Base-by-base conservation (phyloP, 2,888 invertebrate genomes). In the Augochlorella aurata region DNA sequence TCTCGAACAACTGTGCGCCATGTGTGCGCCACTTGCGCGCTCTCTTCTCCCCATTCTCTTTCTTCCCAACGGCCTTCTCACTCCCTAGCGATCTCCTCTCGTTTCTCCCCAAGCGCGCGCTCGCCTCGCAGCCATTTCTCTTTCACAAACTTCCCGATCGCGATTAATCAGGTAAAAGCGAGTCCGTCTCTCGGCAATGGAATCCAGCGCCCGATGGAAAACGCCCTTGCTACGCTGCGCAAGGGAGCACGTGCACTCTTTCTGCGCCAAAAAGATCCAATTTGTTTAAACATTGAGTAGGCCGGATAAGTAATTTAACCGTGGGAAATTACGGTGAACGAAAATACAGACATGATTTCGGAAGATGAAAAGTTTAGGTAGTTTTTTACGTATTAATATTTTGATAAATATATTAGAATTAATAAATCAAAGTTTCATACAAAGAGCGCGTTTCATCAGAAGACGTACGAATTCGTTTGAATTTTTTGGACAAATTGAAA, bases 1-100 rank as follows among this genome's bases (percentile, higher is more conserved):
- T 93, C 93, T 93, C 91, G 91, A 93, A 92, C 93, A 93, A 93
- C 92, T 93, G 93, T 90, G 91, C 93, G 85, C 93, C 93, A 93
- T 93, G 92, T 93, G 93, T 91, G 91, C 91, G 89, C 93, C 93
- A 93, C 93, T 93, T 93, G 93, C 89, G 92, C 88, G 83, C 85
- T 83, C 88, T 82, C 83, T 75, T 81, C 87, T 87, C 65, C 82
- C 85, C 68, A 83, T 78, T 81, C 83, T 85, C 82, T 84, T 85
- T 82, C 79, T 80, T 83, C 83, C 84, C 75, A 74, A 50, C 73
- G 58, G 77, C 47, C 68, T 65, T 67, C 77, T 70, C 74, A 45
- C 76, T 74, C 58, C 71, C 71, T 54, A 69, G 67, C 54, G 47
- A 54, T 74, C 58, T 47, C 54, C 29, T 24, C 54, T n/a, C 24